These are phyloP conservation scores for Nicator chloris DNA, from an alignment of 2,113 vertebrate species.

Conservation along the genomic window DNA sequence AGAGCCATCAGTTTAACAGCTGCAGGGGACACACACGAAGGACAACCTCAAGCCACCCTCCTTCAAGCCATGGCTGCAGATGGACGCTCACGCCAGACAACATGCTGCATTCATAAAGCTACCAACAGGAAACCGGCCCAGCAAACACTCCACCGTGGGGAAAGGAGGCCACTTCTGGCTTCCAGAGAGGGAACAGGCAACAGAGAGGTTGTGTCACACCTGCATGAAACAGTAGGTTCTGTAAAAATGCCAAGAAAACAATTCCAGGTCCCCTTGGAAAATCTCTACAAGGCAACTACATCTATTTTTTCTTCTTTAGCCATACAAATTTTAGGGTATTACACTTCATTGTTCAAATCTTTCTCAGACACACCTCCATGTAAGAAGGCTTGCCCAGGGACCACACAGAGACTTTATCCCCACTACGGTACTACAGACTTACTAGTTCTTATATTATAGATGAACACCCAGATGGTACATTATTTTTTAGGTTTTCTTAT, in stretches of 20 bases:
- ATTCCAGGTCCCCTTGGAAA: background rate
- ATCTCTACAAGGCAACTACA: background rate
- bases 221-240: background rate
- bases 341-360: background rate
- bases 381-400: background rate
- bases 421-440: background rate
- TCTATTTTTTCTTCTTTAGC: background rate
- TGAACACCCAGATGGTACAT: background rate
- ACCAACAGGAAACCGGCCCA: background rate
- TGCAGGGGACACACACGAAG: background rate
- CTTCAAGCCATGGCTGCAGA: background rate
- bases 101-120: background rate
- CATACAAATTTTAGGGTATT: background rate
- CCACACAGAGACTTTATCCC: background rate
- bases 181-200: background rate
- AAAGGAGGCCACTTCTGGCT: background rate
- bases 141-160: accelerated
- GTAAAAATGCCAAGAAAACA: background rate
- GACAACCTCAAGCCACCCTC: background rate
- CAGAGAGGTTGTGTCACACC: background rate
- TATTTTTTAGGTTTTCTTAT: background rate
- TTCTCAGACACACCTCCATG: background rate
- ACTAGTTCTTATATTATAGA: background rate
- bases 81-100: background rate
- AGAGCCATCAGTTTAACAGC: background rate